A percentile compares a stretch with the other conserved stretches of the same genome.
phyloP scores from a whole-genome alignment of 2,113 vertebrate genomes.

The Diadophis punctatus region DNA sequence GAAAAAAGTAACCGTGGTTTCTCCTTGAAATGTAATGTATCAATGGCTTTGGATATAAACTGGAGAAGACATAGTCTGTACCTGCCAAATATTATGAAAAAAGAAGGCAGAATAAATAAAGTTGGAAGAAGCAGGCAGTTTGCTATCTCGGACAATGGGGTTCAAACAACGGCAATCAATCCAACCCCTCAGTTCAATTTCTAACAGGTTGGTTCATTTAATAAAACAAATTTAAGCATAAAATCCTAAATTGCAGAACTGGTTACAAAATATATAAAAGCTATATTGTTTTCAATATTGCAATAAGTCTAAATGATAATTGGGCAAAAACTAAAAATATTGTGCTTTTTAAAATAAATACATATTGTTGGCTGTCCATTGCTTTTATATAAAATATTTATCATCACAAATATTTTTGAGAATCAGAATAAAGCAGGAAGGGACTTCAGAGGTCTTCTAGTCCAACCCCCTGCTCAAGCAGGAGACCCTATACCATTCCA shows the following conservation, averaged over 20 bases:
- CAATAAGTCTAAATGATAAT: neutral
- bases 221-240: neutral
- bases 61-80: neutral
- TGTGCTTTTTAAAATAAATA: neutral
- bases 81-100: constrained; percentile 3
- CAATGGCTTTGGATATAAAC: neutral
- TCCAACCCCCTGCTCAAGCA: neutral
- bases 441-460: neutral
- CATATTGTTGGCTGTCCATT: neutral
- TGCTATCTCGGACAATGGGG: neutral
- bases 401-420: neutral
- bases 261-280: neutral
- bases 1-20: neutral
- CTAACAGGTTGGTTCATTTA: neutral
- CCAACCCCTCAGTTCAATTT: neutral
- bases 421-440: neutral
- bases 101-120: neutral
- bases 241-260: neutral
- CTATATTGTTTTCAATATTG: neutral
- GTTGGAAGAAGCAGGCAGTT: neutral
- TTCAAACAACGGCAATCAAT: neutral
- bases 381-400: neutral
- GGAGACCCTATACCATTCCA: neutral
- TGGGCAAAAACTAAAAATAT: neutral
- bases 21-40: neutral